Conservation (phyloP, 2,113 vertebrate species). For the Amphiprion percula region DNA sequence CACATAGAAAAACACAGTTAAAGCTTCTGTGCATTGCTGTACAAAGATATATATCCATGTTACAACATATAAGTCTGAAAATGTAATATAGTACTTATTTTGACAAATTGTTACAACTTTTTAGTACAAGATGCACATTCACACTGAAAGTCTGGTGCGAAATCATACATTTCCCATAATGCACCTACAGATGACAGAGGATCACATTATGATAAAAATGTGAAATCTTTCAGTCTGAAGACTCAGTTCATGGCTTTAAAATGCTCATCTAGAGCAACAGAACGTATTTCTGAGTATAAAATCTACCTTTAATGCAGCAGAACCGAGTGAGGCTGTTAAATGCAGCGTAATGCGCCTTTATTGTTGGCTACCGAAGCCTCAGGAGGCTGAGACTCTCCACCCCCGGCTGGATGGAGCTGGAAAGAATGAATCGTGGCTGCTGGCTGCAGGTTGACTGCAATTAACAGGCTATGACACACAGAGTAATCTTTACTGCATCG, state of each 20-base stretch:
- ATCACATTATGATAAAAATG: not conserved
- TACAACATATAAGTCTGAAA: too few relatives aligned
- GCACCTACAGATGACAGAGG: not conserved
- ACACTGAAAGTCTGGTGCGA: too few relatives aligned
- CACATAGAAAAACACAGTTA: too few relatives aligned
- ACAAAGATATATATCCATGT: too few relatives aligned
- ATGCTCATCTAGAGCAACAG: not conserved
- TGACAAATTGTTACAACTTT: not conserved
- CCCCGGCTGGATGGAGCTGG: constrained; percentile 20
- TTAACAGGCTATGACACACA: not conserved
- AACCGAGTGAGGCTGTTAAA: not conserved
- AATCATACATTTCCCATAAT: not conserved
- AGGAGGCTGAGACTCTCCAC: not conserved
- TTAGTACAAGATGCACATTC: too few relatives aligned
- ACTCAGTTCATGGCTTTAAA: too few relatives aligned
- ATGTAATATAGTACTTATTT: too few relatives aligned
- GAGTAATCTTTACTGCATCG: constrained; percentile 2
- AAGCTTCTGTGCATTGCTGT: too few relatives aligned
- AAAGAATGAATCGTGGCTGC: constrained; percentile 54
- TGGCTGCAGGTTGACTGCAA: constrained; percentile 27
- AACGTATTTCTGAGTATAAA: not conserved
- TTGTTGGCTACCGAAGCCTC: not conserved
- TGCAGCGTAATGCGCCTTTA: not conserved
- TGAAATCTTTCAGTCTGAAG: not conserved
- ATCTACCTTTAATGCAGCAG: not conserved